phyloP scores from a whole-genome alignment of 2,888 invertebrate genomes.

The Tinea trinotella region DNA sequence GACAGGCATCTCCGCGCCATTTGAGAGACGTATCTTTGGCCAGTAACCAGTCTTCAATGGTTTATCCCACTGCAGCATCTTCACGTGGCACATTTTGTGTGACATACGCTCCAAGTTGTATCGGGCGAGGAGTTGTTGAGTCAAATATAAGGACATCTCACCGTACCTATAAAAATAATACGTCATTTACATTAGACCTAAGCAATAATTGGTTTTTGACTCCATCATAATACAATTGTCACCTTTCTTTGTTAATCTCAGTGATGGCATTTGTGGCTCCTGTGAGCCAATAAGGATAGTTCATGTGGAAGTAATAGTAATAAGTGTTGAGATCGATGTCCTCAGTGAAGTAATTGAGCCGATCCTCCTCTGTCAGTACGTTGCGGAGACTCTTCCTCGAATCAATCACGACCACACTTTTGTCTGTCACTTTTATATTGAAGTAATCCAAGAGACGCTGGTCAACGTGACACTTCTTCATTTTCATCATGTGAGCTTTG shows the following conservation, averaged over 20 bases:
- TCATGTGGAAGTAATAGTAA: constrained; percentile 78
- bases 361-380: constrained; percentile 72
- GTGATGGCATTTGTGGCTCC: constrained; percentile 52
- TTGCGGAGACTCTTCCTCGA: constrained; percentile 77
- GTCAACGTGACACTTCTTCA: constrained; percentile 71
- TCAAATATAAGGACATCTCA: constrained; percentile 72
- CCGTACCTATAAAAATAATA: constrained; percentile 32
- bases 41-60: constrained; percentile 67
- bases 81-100: constrained; percentile 62
- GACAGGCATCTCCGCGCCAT: constrained; percentile 71
- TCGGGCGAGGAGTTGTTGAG: constrained; percentile 77
- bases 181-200: too few relatives aligned
- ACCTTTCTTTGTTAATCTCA: constrained; percentile 56
- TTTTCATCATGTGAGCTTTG: constrained; percentile 76
- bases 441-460: constrained; percentile 67
- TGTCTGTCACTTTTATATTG: constrained; percentile 62
- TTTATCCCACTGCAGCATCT: constrained; percentile 55
- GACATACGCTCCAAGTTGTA: constrained; percentile 61
- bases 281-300: constrained; percentile 80
- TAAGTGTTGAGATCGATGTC: constrained; percentile 83
- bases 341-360: constrained; percentile 80
- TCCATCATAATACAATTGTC: too few relatives aligned
- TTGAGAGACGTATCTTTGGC: constrained; percentile 71
- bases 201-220: too few relatives aligned
- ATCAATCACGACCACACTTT: constrained; percentile 74